phyloP scores from a whole-genome alignment of 2,113 vertebrate genomes.

The Alaudala cheleensis region DNA sequence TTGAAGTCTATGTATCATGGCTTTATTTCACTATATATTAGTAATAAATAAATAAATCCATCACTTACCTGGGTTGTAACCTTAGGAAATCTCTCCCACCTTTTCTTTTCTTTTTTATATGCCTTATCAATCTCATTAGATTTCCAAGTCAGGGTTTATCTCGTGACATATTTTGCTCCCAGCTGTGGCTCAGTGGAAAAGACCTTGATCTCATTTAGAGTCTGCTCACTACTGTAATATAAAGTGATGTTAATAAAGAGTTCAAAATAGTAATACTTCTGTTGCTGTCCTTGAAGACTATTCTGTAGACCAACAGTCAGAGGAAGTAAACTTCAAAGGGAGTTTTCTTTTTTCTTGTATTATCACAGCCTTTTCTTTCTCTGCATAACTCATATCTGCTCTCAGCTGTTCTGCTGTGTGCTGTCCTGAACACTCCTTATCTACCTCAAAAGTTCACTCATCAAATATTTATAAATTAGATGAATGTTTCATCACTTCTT shows the following conservation, averaged over 20 bases:
- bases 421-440: not conserved
- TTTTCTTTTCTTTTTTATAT: not conserved
- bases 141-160: not conserved
- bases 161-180: not conserved
- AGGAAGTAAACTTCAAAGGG: not conserved
- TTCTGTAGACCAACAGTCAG: not conserved
- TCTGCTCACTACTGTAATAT: not conserved
- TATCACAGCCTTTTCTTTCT: not conserved
- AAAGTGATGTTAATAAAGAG: not conserved
- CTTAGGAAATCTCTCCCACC: not conserved
- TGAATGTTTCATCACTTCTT: slow-evolving; percentile 35
- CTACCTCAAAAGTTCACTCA: not conserved
- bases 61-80: not conserved
- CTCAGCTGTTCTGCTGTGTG: not conserved
- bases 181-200: not conserved
- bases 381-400: not conserved
- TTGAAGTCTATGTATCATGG: not conserved
- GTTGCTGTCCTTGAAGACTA: not conserved
- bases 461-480: slow-evolving; percentile 8
- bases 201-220: not conserved
- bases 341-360: not conserved
- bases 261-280: not conserved
- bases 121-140: not conserved
- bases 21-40: not conserved
- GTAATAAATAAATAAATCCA: not conserved